phyloP scores from a whole-genome alignment of 2,888 invertebrate species.

The Steromphala cineraria region DNA sequence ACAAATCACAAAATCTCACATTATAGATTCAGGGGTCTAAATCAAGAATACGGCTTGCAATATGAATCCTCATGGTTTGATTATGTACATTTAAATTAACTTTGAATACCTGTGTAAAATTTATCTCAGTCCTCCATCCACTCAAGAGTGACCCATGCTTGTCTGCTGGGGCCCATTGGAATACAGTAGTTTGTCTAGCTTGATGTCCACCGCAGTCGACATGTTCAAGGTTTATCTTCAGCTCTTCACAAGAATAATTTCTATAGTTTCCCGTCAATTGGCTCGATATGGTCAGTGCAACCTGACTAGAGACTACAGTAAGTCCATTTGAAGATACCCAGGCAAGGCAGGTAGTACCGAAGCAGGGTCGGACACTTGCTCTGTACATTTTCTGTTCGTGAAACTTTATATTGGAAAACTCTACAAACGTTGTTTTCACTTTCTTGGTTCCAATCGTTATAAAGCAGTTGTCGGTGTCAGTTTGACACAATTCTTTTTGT shows the following conservation, averaged over 20 bases:
- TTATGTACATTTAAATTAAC: too few relatives aligned
- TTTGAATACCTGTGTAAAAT: too few relatives aligned
- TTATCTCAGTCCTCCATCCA: neutral
- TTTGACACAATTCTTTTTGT: neutral
- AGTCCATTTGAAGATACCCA: neutral
- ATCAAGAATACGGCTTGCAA: too few relatives aligned
- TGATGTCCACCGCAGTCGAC: neutral
- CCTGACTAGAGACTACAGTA: neutral
- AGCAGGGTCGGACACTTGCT: conserved; percentile 5
- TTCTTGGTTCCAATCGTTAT: neutral
- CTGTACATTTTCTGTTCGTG: neutral
- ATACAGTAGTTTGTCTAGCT: neutral
- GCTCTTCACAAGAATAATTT: neutral
- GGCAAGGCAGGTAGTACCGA: neutral
- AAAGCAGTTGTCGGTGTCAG: too few relatives aligned
- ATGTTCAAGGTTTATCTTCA: neutral
- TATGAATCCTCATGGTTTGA: too few relatives aligned
- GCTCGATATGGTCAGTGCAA: neutral
- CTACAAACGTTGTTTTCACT: neutral
- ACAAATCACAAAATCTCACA: too few relatives aligned
- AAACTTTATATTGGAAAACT: neutral
- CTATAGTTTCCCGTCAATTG: too few relatives aligned
- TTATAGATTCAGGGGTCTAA: too few relatives aligned
- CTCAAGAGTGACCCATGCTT: neutral
- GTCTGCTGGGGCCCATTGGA: neutral